Base-by-base conservation (phyloP, 2,888 invertebrate genomes). In the Yponomeuta evonymella region DNA sequence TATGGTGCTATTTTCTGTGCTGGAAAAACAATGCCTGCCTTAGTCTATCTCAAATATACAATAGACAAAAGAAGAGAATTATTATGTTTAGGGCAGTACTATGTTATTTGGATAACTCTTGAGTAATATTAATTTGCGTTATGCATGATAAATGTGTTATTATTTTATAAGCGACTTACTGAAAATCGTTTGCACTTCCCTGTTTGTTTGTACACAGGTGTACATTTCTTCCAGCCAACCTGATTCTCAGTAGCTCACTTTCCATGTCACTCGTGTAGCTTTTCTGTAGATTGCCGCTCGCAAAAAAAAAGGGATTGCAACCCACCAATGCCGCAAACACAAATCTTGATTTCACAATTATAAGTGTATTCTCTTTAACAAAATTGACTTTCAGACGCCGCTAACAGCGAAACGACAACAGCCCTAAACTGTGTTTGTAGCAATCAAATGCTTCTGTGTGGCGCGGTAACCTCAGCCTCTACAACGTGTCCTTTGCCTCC, bases 241-340 rank as follows among this genome's bases (percentile, higher is more conserved):
- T 2, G 29, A 64, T 64, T 64, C 9, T 64, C n/a, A 58, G 64
- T 64, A 64, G 2, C n/a, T 12, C 51, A 58, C 30, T 64, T 64
- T 1, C 2, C 64, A 2, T 43, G n/a, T n/a, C 12, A 48, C n/a
- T n/a, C 51, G 23, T 68, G 23, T 51, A 23, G 23, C 8, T 68
- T 68, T 43, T 29, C 23, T 8, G 68, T 68, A 48, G 48, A n/a
- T 23, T 68, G 29, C 6, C n/a, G 30, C 75, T 65, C 71, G 33
- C 23, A 33, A 33, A 15, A 73, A 73, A 69, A 72, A 73, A 72
- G 80, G 81, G 88, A 86, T 85, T 81, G 89, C 88, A 85, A 86
- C 88, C 89, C 86, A 78, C 71, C 68, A 75, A 79, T 79, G 85
- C 87, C 89, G 90, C 90, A 90, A 90, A 89, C 90, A 90, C 88